Base-by-base conservation (phyloP, 2,113 vertebrate species). In the Anoplopoma fimbria region DNA sequence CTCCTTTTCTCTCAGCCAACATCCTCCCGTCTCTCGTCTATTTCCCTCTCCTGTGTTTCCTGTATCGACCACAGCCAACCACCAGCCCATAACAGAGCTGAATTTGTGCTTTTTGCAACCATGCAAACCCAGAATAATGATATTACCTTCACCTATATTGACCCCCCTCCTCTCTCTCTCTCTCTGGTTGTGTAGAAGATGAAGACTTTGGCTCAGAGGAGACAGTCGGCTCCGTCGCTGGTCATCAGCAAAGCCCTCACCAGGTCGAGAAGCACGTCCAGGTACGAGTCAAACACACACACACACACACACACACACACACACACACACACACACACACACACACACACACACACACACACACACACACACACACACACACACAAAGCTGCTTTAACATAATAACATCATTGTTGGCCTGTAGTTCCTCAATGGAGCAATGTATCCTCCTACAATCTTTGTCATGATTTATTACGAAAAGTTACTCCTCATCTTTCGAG, bases 161-260 rank as follows among this genome's bases (percentile, higher is more conserved):
- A 87, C 73, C 45, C 23, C 6, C 36, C 51, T 23, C 33, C 23
- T 45, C 58, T 75, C 45, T 62, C 36, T 75, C 45, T 63, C 29
- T 65, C 21, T 55, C 33, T 72, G 13, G 19, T 40, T 38, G 23
- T 87, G 84, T 82, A 98, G 97, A 98, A 97, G 93, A 97, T 97
- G 97, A 98, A 98, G 95, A 97, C 96, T 58, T 88, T 97, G 91
- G 96, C 97, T 58, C 97, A 97, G 86, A 97, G 98, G 85, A 95
- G 97, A 33, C 97, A 97, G 92, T 99, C 97, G 0, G 97, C 97
- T 69, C 97, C 98, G 0, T 98, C 97, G 21, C 92, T 99, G 81
- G 96, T 98, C 88, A 95, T 98, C 90, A 97, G 97, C 91, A 99
- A 97, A 96, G 97, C 97, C 9, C 96, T 99, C 65, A 96, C 96